phyloP scores from a whole-genome alignment of 2,797 vertebrate species.

The Lutjanus argentimaculatus region DNA sequence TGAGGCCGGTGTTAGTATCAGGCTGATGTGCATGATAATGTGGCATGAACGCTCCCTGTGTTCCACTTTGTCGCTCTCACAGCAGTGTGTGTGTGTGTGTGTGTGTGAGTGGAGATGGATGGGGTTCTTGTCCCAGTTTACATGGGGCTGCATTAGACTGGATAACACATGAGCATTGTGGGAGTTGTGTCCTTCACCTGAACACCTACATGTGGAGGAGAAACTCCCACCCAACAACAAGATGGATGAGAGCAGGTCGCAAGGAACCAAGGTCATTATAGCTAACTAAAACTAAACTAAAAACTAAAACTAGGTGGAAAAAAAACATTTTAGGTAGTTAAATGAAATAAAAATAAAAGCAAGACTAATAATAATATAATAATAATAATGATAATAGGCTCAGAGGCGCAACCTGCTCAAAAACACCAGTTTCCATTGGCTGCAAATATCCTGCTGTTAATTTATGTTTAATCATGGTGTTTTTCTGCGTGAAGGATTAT shows the following conservation, averaged over 20 bases:
- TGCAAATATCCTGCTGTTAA: no score
- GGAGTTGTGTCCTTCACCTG: slow-evolving; percentile 58
- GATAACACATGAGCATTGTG: slow-evolving; percentile 11
- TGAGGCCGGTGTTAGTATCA: not conserved
- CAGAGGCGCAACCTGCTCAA: no score
- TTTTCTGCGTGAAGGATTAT: no score
- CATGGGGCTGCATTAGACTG: slow-evolving; percentile 5
- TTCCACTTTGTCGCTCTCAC: slow-evolving; percentile 48
- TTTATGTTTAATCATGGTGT: no score
- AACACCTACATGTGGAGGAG: slow-evolving; percentile 4
- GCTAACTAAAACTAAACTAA: no score
- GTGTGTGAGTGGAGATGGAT: slow-evolving; percentile 42
- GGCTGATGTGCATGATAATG: slow-evolving; percentile 46
- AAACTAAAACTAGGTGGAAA: no score
- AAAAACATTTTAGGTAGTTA: no score
- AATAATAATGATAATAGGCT: no score
- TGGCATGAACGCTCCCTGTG: not conserved
- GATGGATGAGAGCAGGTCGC: slow-evolving; percentile 16
- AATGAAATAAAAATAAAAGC: no score
- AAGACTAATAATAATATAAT: no score
- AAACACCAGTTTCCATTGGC: no score
- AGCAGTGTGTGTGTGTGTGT: slow-evolving; percentile 19
- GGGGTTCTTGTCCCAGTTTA: slow-evolving; percentile 30
- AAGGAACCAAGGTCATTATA: not conserved
- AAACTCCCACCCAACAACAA: slow-evolving; percentile 33